Percentiles rank a stretch among this genome's conserved stretches.
phyloP scores from a whole-genome alignment of 2,797 vertebrate genomes.

The Tolypeutes matacus region DNA sequence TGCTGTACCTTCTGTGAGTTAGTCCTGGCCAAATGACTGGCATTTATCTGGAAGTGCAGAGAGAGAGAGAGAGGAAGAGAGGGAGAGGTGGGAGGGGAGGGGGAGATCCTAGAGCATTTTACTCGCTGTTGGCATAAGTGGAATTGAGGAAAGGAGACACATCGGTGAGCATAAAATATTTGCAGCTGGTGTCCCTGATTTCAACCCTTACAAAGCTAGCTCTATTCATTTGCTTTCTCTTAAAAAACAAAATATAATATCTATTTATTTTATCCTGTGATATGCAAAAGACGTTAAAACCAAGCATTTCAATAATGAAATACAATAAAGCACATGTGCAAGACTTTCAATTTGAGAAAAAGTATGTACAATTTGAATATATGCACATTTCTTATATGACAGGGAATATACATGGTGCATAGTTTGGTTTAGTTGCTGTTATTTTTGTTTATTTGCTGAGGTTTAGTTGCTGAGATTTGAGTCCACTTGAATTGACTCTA shows the following conservation, averaged over 20 bases:
- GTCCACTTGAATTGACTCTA: constrained; percentile 5
- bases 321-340: constrained; percentile 60
- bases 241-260: constrained; percentile 8
- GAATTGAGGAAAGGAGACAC: constrained; percentile 76
- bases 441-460: constrained; percentile 20
- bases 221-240: not conserved
- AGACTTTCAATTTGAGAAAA: constrained; percentile 50
- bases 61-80: not conserved
- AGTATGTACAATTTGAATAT: constrained; percentile 24
- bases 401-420: not conserved
- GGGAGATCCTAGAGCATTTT: constrained; percentile 88
- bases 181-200: constrained; percentile 84
- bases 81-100: constrained; percentile 52
- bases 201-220: constrained; percentile 36
- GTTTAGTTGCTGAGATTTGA: constrained; percentile 26
- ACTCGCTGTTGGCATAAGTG: constrained; percentile 89
- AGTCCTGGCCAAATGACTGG: constrained; percentile 96
- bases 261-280: not conserved
- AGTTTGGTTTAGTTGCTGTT: constrained; percentile 26
- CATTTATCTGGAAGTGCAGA: constrained; percentile 94
- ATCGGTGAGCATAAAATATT: constrained; percentile 88
- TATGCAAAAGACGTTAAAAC: constrained; percentile 70
- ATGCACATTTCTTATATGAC: constrained; percentile 15
- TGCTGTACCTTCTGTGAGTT: constrained; percentile 97
- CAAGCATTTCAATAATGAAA: constrained; percentile 64